Evolutionary conservation across 2,113 vertebrate genomes (phyloP), one percentile per base, ranked within the genome.

Genomic region (Cyprinodon brontotheroides): DNA sequence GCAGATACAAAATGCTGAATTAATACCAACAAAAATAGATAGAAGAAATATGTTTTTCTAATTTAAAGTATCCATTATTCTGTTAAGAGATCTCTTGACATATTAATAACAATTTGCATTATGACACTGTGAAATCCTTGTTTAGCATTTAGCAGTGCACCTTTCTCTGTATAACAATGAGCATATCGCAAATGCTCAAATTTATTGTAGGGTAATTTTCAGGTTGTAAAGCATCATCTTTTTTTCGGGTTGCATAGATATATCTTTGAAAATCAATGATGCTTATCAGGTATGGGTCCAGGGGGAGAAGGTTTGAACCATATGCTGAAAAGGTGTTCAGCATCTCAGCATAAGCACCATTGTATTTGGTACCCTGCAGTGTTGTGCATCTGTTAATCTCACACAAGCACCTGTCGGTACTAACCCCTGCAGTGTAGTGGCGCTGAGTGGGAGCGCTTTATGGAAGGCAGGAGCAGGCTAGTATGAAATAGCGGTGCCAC

Each of bases 401-500:
- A 78, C 39, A 60, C 61, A 47, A 47, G 69, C 48, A 67, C 60
- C 81, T 43, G 66, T 43, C 22, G 47, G 72, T 29, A 61, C 36
- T 22, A 53, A 73, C 70, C 80, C 70, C 57, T 4, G 29, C 70
- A 69, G 78, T 41, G 61, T 14, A 11, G 63, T 38, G 61, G 59
- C 50, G 61, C 68, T 74, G 82, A 88, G 84, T 80, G 82, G 78
- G 76, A 64, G 75, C 61, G 69, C 74, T 82, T 72, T 10, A 48
- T 64, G 67, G 59, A 79, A 80, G 61, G 69, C 9, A 47, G 48
- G 65, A 75, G 78, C 71, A 64, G 65, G 70, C 78, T 3, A 15
- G 43, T 17, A 17, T 8, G 41, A 50, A 65, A 66, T 41, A 50
- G 68, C 70, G 57, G 61, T 72, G 76, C 73, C 74, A 64, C 84